Evolutionary conservation across 2,888 invertebrate species (phyloP).

Genomic region (Pinctada fucata): DNA sequence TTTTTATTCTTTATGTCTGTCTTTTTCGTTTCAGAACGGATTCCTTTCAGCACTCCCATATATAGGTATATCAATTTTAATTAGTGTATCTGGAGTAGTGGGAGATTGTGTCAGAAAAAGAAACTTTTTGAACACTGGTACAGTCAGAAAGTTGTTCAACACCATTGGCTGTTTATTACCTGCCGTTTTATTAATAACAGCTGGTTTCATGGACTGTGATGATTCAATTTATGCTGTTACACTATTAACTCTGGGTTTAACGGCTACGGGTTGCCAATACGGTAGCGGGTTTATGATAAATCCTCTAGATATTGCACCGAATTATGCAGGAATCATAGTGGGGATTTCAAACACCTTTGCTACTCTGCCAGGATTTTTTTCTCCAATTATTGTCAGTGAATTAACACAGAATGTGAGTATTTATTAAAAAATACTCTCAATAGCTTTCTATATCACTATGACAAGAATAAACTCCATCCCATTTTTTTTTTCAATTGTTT

Average conservation of each 20-base stretch:
- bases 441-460: no score
- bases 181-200: conserved; percentile 68
- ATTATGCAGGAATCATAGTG: conserved; percentile 72
- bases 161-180: conserved; percentile 66
- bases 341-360: conserved; percentile 75
- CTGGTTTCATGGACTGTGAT: conserved; percentile 73
- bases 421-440: no score
- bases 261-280: conserved; percentile 71
- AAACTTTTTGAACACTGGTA: conserved; percentile 49
- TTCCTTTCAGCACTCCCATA: conserved; percentile 62
- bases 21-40: conserved; percentile 62
- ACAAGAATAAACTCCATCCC: no score
- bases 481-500: no score
- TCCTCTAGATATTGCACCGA: conserved; percentile 63
- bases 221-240: conserved; percentile 66
- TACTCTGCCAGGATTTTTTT: conserved; percentile 74
- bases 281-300: conserved; percentile 74
- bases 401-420: no score
- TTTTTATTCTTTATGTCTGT: no score
- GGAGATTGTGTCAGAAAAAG: conserved; percentile 59
- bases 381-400: conserved; percentile 1
- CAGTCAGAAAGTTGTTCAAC: conserved; percentile 65
- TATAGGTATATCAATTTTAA: conserved; percentile 67
- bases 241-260: conserved; percentile 69
- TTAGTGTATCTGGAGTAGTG: conserved; percentile 62